Base-by-base conservation (phyloP, 1,140 invertebrate genomes). In the Adoxophyes honmai region DNA sequence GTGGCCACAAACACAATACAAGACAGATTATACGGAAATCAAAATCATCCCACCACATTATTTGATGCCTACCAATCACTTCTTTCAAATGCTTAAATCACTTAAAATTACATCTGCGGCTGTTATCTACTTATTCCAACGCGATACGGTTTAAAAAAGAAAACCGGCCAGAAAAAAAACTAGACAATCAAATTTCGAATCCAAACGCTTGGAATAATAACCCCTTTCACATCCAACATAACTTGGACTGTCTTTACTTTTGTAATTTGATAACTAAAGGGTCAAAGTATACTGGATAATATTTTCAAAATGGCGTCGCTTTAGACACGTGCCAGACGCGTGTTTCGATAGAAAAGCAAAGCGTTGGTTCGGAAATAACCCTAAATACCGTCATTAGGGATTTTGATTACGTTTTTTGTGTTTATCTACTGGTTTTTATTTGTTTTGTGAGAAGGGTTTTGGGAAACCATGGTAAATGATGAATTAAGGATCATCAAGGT, bases 321-420 rank as follows among this genome's bases (percentile, higher is more conserved):
- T 38, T 65, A 14, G 35, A 10, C 83, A 79, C 83, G 83, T 79
- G 83, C 48, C 34, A 18, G 73, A 62, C 83, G 81, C 83, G 83
- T 85, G 83, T 62, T 66, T 10, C 33, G 34, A 57, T 65, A 69
- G 67, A 73, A 78, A 80, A 81, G 69, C 80, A 73, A 81, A 78
- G 81, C 81, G 83, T 78, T 70, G 66, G 70, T 71, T 69, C 54
- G 73, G 73, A 85, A 87, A 74, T 85, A 74, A 75, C 66, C 73
- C 66, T 86, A 79, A 87, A 83, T 81, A 75, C 64, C 72, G 66
- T 83, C 78, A 86, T 86, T 85, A 86, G 68, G 57, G 71, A 71
- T 72, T 48, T 75, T 82, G 76, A 79, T 81, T 78, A 81, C 71
- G 60, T 68, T 63, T 78, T 69, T 64, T 75, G 36, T 70, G 44